A percentile compares a stretch with the other conserved stretches of the same genome.
phyloP scores from a whole-genome alignment of 2,888 invertebrate species.

The Ypsolopha scabrella region DNA sequence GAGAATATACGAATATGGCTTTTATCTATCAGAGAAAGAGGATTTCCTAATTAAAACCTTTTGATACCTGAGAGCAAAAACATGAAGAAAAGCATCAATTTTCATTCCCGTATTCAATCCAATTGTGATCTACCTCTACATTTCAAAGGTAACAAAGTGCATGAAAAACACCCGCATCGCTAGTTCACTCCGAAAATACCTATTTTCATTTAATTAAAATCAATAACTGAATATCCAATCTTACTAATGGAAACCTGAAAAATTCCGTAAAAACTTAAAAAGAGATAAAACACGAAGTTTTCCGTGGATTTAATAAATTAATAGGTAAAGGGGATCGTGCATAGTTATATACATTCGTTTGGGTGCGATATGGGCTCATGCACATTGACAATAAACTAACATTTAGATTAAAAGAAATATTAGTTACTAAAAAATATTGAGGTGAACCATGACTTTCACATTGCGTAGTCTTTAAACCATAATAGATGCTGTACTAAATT shows the following conservation, averaged over 20 bases:
- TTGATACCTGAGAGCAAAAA: neutral
- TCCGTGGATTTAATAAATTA: neutral
- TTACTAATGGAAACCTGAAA: slow-evolving; percentile 50
- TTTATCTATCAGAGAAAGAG: too few species aligned
- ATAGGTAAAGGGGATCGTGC: slow-evolving; percentile 34
- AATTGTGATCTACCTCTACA: too few species aligned
- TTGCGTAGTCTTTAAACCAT: too few species aligned
- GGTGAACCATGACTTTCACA: too few species aligned
- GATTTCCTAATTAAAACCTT: neutral
- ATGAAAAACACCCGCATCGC: too few species aligned
- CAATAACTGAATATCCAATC: slow-evolving; percentile 45
- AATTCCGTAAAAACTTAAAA: slow-evolving; percentile 26
- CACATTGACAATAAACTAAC: slow-evolving; percentile 46
- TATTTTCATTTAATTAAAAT: slow-evolving; percentile 11
- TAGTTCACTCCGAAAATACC: neutral
- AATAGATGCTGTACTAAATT: too few species aligned
- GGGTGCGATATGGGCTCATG: slow-evolving; percentile 64
- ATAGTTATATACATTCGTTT: slow-evolving; percentile 48
- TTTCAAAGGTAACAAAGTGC: too few species aligned
- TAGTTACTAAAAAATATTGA: neutral
- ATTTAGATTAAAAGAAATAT: slow-evolving; percentile 22
- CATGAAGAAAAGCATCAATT: neutral
- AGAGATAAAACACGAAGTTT: slow-evolving; percentile 12
- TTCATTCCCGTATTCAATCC: neutral
- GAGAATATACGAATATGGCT: too few species aligned